phyloP scores from a whole-genome alignment of 2,113 vertebrate species.

The Rhinoderma darwinii region DNA sequence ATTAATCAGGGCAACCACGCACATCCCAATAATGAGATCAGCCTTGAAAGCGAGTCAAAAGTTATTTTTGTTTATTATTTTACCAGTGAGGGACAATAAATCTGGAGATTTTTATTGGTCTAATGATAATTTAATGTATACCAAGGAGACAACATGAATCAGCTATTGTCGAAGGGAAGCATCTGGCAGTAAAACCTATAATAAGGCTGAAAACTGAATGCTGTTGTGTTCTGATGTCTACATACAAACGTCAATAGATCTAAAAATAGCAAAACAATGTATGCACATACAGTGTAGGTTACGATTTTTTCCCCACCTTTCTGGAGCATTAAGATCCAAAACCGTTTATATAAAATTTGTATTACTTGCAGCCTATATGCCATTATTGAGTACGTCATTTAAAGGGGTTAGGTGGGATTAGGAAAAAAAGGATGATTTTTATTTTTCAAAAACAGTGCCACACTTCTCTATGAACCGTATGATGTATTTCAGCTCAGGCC shows the following conservation, averaged over 20 bases:
- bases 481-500: too few species aligned
- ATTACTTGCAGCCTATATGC: too few species aligned
- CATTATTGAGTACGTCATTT: too few species aligned
- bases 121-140: neutral
- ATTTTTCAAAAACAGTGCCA: too few species aligned
- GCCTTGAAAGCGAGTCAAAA: neutral
- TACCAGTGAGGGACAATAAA: neutral
- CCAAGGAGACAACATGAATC: neutral
- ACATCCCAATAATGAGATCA: neutral
- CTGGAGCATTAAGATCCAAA: too few species aligned
- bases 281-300: too few species aligned
- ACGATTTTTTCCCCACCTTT: too few species aligned
- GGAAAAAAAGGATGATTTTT: too few species aligned
- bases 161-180: slow-evolving; percentile 11
- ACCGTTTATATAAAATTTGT: too few species aligned
- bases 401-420: too few species aligned
- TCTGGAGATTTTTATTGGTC: neutral
- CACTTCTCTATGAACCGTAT: too few species aligned
- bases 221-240: neutral
- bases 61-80: neutral
- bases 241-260: neutral
- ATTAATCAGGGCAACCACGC: neutral
- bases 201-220: neutral
- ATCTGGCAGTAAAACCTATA: slow-evolving; percentile 7
- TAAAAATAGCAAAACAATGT: neutral